These are phyloP conservation scores for Pomatostomus ruficeps DNA, from an alignment of 2,113 vertebrate genomes.

Conservation along the genomic window DNA sequence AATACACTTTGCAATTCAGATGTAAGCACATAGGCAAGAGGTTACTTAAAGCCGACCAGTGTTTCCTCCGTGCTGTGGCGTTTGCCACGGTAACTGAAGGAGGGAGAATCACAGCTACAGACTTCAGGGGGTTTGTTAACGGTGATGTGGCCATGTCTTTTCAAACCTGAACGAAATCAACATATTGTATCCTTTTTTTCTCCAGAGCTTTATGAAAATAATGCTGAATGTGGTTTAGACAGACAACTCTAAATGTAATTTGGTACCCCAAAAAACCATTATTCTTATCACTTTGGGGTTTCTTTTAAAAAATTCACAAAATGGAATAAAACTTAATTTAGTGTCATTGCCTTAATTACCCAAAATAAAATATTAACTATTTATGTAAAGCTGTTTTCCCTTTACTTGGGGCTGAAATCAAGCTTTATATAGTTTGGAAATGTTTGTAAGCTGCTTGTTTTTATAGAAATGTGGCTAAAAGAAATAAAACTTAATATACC, in stretches of 20 bases:
- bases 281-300: not conserved
- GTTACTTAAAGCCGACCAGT: not conserved
- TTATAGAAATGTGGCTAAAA: not conserved
- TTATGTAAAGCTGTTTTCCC: not conserved
- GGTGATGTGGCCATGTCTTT: not conserved
- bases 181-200: not conserved
- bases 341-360: not conserved
- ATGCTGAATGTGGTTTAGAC: not conserved
- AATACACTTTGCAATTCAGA: not conserved
- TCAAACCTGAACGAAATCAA: not conserved
- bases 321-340: not conserved
- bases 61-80: not conserved
- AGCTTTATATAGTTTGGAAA: not conserved
- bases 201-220: not conserved
- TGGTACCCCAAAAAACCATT: not conserved
- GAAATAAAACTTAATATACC: not conserved
- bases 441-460: not conserved
- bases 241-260: not conserved
- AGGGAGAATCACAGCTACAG: not conserved
- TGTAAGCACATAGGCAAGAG: not conserved
- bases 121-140: not conserved
- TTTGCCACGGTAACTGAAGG: not conserved
- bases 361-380: not conserved
- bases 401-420: not conserved
- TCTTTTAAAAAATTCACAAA: not conserved